These are phyloP conservation scores for Mercenaria mercenaria DNA, from an alignment of 1,140 invertebrate genomes.

Conservation along the genomic window DNA sequence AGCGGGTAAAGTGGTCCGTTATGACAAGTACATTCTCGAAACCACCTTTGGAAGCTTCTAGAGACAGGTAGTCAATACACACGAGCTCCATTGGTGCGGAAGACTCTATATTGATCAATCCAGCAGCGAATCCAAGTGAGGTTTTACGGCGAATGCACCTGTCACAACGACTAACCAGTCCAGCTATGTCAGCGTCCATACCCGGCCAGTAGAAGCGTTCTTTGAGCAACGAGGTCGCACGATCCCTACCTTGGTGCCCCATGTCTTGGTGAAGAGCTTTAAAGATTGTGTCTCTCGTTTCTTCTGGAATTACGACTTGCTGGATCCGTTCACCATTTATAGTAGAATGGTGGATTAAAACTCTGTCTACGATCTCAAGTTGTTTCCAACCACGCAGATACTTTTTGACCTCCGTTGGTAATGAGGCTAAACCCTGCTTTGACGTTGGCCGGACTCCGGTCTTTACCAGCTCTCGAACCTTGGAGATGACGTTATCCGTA, in stretches of 20 bases:
- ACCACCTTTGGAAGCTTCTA: too few species aligned
- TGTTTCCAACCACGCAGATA: background rate
- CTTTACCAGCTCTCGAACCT: too few species aligned
- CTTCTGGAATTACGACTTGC: background rate
- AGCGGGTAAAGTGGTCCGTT: too few species aligned
- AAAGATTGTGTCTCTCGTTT: too few species aligned
- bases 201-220: too few species aligned
- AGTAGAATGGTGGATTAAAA: background rate
- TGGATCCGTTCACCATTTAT: background rate
- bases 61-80: too few species aligned
- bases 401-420: background rate
- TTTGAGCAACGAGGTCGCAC: background rate
- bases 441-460: background rate
- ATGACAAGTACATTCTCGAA: too few species aligned
- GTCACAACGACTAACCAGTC: too few species aligned
- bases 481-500: too few species aligned
- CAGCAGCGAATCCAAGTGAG: background rate
- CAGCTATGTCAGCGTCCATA: too few species aligned
- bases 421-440: background rate
- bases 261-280: background rate
- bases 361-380: too few species aligned
- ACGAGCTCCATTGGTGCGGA: slow-evolving; percentile 53
- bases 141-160: too few species aligned
- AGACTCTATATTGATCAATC: slow-evolving; percentile 40
- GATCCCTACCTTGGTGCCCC: background rate